phyloP scores from a whole-genome alignment of 2,797 vertebrate species.

The Hylomyscus alleni region DNA sequence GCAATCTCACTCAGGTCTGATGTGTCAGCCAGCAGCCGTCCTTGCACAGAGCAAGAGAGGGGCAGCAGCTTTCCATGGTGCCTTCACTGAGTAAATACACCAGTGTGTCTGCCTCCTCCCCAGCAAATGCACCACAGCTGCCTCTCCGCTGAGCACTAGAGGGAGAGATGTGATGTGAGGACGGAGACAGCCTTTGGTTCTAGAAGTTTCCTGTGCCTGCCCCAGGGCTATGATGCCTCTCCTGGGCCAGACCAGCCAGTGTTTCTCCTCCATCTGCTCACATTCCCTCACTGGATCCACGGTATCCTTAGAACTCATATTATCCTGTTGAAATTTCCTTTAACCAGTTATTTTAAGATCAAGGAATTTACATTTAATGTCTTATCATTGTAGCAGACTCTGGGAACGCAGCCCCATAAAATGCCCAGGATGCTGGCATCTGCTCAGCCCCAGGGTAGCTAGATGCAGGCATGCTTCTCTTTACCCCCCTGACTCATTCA shows the following conservation, averaged over 20 bases:
- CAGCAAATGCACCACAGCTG: not conserved
- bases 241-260: not conserved
- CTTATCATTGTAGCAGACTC: slow-evolving; percentile 15
- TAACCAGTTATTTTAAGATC: slow-evolving; percentile 60
- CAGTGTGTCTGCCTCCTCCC: not conserved
- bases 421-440: slow-evolving; percentile 46
- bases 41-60: not conserved
- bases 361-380: slow-evolving; percentile 68
- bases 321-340: slow-evolving; percentile 68
- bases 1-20: not conserved
- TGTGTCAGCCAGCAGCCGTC: not conserved
- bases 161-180: not conserved
- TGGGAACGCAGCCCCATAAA: slow-evolving; percentile 57
- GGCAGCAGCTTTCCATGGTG: not conserved
- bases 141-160: not conserved
- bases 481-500: not conserved
- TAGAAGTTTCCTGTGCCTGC: not conserved
- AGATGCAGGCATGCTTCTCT: slow-evolving; percentile 13
- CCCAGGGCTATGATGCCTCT: not conserved
- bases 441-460: slow-evolving; percentile 14
- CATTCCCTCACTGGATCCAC: not conserved
- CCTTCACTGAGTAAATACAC: not conserved
- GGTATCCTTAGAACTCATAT: slow-evolving; percentile 26
- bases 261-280: slow-evolving; percentile 46
- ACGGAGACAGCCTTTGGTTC: not conserved